A percentile compares a stretch with the other conserved stretches of the same genome.
These are phyloP conservation scores for Rhagoletis pomonella DNA, from an alignment of 1,140 invertebrate species.

Conservation along the genomic window DNA sequence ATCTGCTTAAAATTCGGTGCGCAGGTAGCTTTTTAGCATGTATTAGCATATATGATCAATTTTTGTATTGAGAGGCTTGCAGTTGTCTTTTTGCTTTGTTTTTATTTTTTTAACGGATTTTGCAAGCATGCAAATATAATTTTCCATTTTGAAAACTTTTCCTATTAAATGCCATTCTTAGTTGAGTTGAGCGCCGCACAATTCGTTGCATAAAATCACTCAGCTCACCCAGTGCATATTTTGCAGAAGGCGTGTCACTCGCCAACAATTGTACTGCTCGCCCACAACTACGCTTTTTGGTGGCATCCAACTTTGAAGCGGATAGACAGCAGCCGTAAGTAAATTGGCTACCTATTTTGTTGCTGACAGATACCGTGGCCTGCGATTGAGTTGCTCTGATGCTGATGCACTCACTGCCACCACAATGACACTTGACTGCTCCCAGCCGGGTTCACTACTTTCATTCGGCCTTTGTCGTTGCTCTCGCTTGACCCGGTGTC, in stretches of 20 bases:
- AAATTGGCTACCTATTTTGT: neutral
- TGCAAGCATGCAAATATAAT: constrained; percentile 40
- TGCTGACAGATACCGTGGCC: neutral
- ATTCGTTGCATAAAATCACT: constrained; percentile 29
- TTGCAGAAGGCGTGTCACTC: neutral
- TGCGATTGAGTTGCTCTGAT: neutral
- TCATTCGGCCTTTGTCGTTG: neutral
- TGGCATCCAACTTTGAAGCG: no score
- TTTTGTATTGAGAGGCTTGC: no score
- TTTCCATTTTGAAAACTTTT: constrained; percentile 50
- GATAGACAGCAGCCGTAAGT: no score
- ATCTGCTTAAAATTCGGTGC: no score
- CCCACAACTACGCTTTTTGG: neutral
- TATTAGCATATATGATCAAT: no score
- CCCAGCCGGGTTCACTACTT: neutral
- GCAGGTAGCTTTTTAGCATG: no score
- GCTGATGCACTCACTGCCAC: neutral
- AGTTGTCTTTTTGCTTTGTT: no score
- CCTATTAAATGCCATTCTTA: constrained; percentile 44
- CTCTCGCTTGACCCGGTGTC: neutral
- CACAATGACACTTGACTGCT: neutral
- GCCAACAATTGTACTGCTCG: neutral
- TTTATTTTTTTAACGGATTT: no score
- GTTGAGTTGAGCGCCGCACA: neutral
- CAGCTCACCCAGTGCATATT: constrained; percentile 33